A percentile compares a stretch with the other conserved stretches of the same genome.
These are phyloP conservation scores for Scolopax mira DNA, from an alignment of 2,113 vertebrate species.

Conservation along the genomic window DNA sequence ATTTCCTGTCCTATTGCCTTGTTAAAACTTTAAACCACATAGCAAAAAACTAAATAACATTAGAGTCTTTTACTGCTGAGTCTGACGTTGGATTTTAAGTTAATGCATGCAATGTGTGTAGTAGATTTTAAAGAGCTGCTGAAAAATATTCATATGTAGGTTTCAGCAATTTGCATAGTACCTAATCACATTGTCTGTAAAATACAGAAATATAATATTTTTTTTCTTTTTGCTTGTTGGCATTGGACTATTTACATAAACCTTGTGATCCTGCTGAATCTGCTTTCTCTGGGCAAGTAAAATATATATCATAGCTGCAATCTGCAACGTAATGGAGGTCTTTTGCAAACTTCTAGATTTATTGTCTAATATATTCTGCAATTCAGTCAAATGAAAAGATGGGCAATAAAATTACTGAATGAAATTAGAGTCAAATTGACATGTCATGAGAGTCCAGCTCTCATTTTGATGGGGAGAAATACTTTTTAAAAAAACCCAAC, in stretches of 20 bases:
- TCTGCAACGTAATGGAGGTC: background rate
- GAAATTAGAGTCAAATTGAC: background rate
- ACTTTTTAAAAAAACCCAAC: background rate
- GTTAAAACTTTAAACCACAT: slow-evolving; percentile 12
- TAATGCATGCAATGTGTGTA: background rate
- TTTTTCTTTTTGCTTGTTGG: background rate
- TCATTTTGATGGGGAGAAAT: background rate
- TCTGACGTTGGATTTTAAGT: slow-evolving; percentile 24
- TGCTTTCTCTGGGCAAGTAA: background rate
- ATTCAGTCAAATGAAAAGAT: background rate
- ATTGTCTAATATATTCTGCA: background rate
- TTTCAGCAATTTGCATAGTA: background rate
- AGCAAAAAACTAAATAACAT: background rate
- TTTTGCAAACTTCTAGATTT: background rate
- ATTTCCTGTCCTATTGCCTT: slow-evolving; percentile 2
- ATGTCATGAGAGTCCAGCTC: background rate
- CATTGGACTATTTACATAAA: background rate
- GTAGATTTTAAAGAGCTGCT: background rate
- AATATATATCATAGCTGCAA: background rate
- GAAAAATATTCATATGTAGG: background rate
- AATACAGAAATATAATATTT: background rate
- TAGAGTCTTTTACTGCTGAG: background rate
- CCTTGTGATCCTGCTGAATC: background rate
- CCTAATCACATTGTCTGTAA: background rate
- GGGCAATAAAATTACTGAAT: background rate